Evolutionary conservation across 2,888 invertebrate species (phyloP).

Genomic region (Sericinus montela): DNA sequence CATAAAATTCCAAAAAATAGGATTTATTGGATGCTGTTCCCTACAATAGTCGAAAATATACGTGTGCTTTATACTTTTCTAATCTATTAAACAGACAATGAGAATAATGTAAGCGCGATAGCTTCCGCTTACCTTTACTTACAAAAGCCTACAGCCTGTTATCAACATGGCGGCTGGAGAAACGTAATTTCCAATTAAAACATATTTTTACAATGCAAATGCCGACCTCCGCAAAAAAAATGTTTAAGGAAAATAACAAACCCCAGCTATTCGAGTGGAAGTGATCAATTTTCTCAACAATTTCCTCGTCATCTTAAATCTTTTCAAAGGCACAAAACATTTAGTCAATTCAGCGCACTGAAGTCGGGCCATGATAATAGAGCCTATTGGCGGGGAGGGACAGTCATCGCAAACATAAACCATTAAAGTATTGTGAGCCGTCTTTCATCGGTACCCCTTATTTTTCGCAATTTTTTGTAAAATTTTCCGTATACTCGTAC

Average conservation of each 20-base stretch:
- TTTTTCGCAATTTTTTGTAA: constrained; percentile 24
- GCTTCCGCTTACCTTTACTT: no score
- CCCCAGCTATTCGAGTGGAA: constrained; percentile 61
- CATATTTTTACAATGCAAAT: constrained; percentile 30
- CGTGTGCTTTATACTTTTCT: no score
- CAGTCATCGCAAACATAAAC: constrained; percentile 73
- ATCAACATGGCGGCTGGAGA: no score
- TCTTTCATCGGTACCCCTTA: constrained; percentile 51
- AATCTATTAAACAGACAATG: no score
- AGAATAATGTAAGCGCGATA: no score
- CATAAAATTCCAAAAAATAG: no score
- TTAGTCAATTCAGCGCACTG: constrained; percentile 75
- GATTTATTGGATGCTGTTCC: no score
- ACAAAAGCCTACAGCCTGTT: no score
- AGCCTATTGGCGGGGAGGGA: constrained; percentile 68
- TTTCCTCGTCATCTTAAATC: constrained; percentile 75
- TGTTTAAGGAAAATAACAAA: constrained; percentile 44
- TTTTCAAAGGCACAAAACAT: constrained; percentile 74
- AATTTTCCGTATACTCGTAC: constrained; percentile 9
- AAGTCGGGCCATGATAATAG: constrained; percentile 64
- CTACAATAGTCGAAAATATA: no score
- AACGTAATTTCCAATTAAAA: no score
- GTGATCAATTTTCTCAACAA: constrained; percentile 76
- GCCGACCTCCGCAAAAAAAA: constrained; percentile 31
- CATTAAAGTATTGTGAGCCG: constrained; percentile 72